Evolutionary conservation across 2,113 vertebrate genomes (phyloP).

Genomic region (Tenrec ecaudatus): DNA sequence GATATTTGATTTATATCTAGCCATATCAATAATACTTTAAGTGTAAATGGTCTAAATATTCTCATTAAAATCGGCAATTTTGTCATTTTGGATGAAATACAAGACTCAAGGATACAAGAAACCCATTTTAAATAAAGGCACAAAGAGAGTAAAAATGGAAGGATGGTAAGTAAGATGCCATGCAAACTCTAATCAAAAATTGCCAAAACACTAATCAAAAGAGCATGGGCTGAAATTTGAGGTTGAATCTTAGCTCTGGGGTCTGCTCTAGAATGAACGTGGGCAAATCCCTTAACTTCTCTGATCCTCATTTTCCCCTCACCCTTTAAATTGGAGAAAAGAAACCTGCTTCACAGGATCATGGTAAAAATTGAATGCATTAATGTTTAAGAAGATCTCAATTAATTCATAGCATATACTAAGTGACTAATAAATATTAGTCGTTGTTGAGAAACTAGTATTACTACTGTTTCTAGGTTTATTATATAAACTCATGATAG

Average conservation of each 20-base stretch:
- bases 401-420: no score
- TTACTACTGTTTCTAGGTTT: neutral
- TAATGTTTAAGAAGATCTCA: neutral
- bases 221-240: neutral
- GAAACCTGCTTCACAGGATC: no score
- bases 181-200: neutral
- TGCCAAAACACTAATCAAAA: neutral
- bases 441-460: neutral
- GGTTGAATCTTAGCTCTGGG: neutral
- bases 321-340: no score
- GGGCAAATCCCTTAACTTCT: neutral
- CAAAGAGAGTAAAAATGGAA: constrained; percentile 16
- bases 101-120: constrained; percentile 4
- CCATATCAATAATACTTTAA: constrained; percentile 21
- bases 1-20: neutral
- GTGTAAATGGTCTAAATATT: constrained; percentile 29
- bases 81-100: constrained; percentile 1
- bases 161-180: neutral
- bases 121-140: constrained; percentile 30
- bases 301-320: neutral
- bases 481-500: neutral
- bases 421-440: neutral
- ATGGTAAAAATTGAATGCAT: neutral
- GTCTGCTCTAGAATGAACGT: neutral
- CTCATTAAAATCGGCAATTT: constrained; percentile 52